Percentiles rank a stretch among this genome's conserved stretches.
phyloP scores from a whole-genome alignment of 2,888 invertebrate species.

The Muschampia plurimacula region DNA sequence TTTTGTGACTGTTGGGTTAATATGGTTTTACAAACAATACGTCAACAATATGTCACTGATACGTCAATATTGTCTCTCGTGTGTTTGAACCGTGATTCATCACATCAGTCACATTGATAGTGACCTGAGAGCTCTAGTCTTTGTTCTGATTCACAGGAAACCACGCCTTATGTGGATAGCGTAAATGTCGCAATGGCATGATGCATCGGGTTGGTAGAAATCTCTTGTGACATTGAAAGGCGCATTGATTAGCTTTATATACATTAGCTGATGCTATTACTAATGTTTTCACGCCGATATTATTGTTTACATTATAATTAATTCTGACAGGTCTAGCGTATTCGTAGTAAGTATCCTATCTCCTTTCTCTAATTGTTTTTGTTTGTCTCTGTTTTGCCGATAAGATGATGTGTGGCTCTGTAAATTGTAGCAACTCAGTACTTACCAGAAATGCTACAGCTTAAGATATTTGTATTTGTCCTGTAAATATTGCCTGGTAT shows the following conservation, averaged over 20 bases:
- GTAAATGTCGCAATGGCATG: conserved; percentile 37
- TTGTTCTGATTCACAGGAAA: conserved; percentile 52
- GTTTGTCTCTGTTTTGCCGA: neutral
- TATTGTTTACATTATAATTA: conserved; percentile 1
- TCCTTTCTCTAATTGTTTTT: neutral
- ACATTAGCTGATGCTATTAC: conserved; percentile 20
- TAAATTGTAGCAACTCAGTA: neutral
- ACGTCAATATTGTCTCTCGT: conserved; percentile 14
- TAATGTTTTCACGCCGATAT: conserved; percentile 8
- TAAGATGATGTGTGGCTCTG: neutral
- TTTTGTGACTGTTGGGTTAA: too few species aligned
- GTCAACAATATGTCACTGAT: conserved; percentile 18
- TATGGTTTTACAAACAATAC: neutral
- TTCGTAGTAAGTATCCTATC: neutral
- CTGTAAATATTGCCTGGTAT: too few species aligned
- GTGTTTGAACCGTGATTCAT: conserved; percentile 36
- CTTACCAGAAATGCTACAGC: too few species aligned
- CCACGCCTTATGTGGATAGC: conserved; percentile 46
- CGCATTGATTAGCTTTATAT: conserved; percentile 23
- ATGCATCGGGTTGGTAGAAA: conserved; percentile 1
- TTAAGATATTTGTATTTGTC: too few species aligned
- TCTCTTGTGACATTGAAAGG: conserved; percentile 9
- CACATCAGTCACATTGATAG: conserved; percentile 29
- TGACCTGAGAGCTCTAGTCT: conserved; percentile 30
- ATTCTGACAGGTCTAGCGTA: neutral